Evolutionary conservation across 2,888 invertebrate species (phyloP), one percentile per base, ranked within the genome.

Genomic region (Phengaris alcon): DNA sequence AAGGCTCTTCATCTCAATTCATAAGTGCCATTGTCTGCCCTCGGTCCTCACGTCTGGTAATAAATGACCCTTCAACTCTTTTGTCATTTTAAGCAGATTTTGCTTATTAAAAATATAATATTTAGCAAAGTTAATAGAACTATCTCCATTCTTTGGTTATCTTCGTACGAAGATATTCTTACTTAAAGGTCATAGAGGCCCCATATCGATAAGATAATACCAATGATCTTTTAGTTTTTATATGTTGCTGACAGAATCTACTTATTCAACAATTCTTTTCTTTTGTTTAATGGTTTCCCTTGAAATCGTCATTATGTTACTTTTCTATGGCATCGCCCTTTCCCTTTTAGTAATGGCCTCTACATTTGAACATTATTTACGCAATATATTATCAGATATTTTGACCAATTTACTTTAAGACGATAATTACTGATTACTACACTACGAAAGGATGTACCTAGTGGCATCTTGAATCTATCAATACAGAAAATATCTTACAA

Each of bases 11-110:
- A 22, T 52, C 22, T 35, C 10, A 70, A 13, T 54, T 52, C 13
- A 10, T 52, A 52, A 72, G 72, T 12, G 72, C 35, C 22, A 72
- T 72, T 72, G 22, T 72, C 54, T 35, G 8, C 22, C 15, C 54
- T 48, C 48, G 6, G 48, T 48, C 48, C 48, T 72, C 52, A 52
- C 22, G 72, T 22, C 52, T 51, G 52, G n/a, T 35, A 10, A 54
- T 12, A 52, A 72, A 72, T 12, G 22, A 54, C 72, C 22, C 70
- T 70, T 51, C 70, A 54, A 51, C 12, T 13, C 64, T 44, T 64
- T 64, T 64, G 64, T 64, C 64, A 12, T 35, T 44, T 64, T 1
- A 64, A 44, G 44, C 12, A 13, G 35, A 35, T 22, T 35, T 6
- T 64, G 64, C 64, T 12, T 64, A 64, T 2, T 64, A 64, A 64